Base-by-base conservation (phyloP, 2,797 vertebrate genomes). In the Acanthornis magna region DNA sequence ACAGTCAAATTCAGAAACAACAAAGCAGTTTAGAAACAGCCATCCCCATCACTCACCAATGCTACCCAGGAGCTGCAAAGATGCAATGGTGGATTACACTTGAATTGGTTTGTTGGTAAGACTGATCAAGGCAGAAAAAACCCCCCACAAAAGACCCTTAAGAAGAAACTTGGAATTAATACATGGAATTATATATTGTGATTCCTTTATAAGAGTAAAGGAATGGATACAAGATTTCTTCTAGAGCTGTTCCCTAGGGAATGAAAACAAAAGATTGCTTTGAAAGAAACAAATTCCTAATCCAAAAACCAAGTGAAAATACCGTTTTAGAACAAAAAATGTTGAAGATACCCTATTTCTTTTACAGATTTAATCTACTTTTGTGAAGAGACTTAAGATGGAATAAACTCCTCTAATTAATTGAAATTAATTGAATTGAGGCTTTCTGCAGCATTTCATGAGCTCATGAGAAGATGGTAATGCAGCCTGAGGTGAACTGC, bases 81-180 rank as follows among this genome's bases (percentile, higher is more conserved):
- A 75, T 25, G 34, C 62, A 57, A 74, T 66, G 45, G n/a, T 7
- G 7, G 34, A 55, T 62, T 32, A 89, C n/a, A 53, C 9, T 66
- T 77, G 18, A 81, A 85, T 40, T 10, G n/a, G 36, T 32, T 30
- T 68, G 29, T 45, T 72, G 72, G 42, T n/a, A 48, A 61, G 7
- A 32, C 22, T 16, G 61, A 32, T 5, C 20, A 82, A 63, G 7
- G 63, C 2, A 32, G 50, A 53, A 23, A 1, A 0, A 20, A 1
- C 0, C 2, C 1, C 10, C 12, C 45, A 20, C 45, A 43, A 32
- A 40, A 71, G n/a, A 3, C 0, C 1, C 25, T 58, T 66, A 25
- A 73, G 30, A 65, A 77, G 25, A 84, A 89, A 68, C 19, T 20
- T 40, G 8, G 43, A 82, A 68, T 71, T 42, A 78, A 75, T 48